These are phyloP conservation scores for Callipepla squamata DNA, from an alignment of 2,113 vertebrate species.

Conservation along the genomic window DNA sequence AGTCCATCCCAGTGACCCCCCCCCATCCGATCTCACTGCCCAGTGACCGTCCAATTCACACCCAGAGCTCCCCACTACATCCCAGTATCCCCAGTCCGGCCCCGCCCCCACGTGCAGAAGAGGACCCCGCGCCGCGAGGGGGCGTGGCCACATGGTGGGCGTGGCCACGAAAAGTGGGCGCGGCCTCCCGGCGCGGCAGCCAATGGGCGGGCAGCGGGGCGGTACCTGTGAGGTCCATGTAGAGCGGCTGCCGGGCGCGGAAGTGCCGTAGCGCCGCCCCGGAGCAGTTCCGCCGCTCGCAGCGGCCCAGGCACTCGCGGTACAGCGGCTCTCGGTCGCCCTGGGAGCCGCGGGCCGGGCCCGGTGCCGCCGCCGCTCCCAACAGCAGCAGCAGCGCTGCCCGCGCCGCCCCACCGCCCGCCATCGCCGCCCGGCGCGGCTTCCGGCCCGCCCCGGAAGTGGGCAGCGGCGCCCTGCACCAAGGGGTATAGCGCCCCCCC, in stretches of 20 bases:
- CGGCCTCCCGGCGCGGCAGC: fast-evolving
- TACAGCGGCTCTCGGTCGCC: conserved; percentile 96
- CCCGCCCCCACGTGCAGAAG: background rate
- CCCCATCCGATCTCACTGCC: too few relatives aligned
- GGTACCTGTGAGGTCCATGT: conserved; percentile 89
- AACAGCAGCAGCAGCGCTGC: conserved; percentile 59
- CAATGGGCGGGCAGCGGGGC: background rate
- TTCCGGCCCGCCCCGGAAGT: conserved; percentile 56
- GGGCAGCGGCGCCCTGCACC: background rate
- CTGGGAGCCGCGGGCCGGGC: conserved; percentile 79
- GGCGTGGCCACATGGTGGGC: fast-evolving
- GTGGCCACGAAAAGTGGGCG: fast-evolving
- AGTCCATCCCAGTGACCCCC: too few relatives aligned
- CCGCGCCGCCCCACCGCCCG: conserved; percentile 15
- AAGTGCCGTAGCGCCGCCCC: conserved; percentile 87
- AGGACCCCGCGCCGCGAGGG: background rate
- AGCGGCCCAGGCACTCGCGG: conserved; percentile 89
- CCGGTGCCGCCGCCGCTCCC: conserved; percentile 46
- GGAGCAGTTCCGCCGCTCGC: conserved; percentile 92
- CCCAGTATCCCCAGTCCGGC: background rate
- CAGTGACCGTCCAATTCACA: background rate
- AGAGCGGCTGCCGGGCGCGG: conserved; percentile 89
- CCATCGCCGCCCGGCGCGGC: conserved; percentile 49
- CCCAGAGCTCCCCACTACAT: background rate
- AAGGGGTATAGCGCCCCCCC: background rate